phyloP scores from a whole-genome alignment of 2,888 invertebrate genomes.

The Tinea semifulvella region DNA sequence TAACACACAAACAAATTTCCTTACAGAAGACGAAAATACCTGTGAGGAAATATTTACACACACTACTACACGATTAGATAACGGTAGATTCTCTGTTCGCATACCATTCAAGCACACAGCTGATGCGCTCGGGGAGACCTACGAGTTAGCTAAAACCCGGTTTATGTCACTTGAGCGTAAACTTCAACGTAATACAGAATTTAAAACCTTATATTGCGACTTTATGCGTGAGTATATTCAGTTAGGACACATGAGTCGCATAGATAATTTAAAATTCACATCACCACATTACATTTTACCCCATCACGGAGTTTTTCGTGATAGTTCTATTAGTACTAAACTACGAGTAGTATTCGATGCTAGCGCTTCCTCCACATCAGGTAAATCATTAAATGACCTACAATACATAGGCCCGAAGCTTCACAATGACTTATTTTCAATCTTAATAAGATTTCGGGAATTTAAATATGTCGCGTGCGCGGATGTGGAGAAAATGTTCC shows the following conservation, averaged over 20 bases:
- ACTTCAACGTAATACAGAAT: conserved; percentile 14
- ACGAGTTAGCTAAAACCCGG: conserved; percentile 16
- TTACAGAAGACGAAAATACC: conserved; percentile 14
- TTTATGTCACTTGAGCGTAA: conserved; percentile 19
- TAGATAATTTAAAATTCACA: conserved; percentile 5
- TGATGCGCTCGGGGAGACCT: conserved; percentile 20
- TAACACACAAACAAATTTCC: background rate
- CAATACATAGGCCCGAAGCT: conserved; percentile 23
- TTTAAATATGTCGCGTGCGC: conserved; percentile 24
- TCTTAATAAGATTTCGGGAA: conserved; percentile 24
- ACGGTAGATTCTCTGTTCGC: conserved; percentile 20
- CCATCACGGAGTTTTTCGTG: conserved; percentile 20
- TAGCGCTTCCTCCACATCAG: conserved; percentile 17
- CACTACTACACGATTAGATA: conserved; percentile 18
- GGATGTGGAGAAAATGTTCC: conserved; percentile 27
- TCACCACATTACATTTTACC: conserved; percentile 19
- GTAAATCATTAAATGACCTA: conserved; percentile 22
- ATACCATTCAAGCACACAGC: conserved; percentile 19
- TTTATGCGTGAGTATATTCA: conserved; percentile 18
- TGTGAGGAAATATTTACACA: conserved; percentile 19
- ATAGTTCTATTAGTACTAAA: conserved; percentile 18
- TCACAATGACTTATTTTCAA: conserved; percentile 25
- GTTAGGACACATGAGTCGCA: conserved; percentile 20
- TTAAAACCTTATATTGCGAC: conserved; percentile 18
- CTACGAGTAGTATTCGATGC: conserved; percentile 20